Conservation (phyloP, 2,113 vertebrate genomes). For the Tor tambroides region DNA sequence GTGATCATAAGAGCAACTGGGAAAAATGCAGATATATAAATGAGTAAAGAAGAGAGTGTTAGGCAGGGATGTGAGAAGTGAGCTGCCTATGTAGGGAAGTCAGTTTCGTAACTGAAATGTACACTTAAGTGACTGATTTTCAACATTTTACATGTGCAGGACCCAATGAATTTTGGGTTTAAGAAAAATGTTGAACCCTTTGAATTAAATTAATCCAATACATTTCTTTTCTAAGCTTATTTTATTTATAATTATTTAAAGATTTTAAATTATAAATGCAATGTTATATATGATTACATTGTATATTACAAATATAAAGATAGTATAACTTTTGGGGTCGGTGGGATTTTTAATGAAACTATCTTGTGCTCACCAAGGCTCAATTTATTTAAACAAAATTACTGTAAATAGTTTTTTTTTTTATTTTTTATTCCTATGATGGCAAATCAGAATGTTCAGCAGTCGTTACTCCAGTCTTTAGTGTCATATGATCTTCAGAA, state of each 20-base stretch:
- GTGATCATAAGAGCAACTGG: slow-evolving; percentile 24
- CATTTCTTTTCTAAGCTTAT: background rate
- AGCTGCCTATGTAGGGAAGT: background rate
- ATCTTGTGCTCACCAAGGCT: background rate
- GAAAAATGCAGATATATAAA: slow-evolving; percentile 9
- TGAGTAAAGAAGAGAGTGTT: slow-evolving; percentile 5
- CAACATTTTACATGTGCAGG: background rate
- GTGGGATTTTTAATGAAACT: background rate
- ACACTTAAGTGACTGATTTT: background rate
- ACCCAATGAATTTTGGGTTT: background rate
- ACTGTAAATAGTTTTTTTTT: background rate
- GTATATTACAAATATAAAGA: too few species aligned
- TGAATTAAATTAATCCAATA: too few species aligned
- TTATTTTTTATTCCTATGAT: too few species aligned
- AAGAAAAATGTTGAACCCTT: too few species aligned
- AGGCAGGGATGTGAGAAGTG: slow-evolving; percentile 14
- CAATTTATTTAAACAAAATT: background rate
- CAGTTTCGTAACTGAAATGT: background rate
- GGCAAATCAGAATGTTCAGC: too few species aligned
- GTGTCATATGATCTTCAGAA: background rate
- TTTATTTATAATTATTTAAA: too few species aligned
- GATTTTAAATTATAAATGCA: background rate
- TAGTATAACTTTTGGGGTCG: background rate
- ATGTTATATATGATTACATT: too few species aligned
- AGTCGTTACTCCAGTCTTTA: background rate